phyloP scores from a whole-genome alignment of 1,140 invertebrate genomes.

The Dysdera silvatica region DNA sequence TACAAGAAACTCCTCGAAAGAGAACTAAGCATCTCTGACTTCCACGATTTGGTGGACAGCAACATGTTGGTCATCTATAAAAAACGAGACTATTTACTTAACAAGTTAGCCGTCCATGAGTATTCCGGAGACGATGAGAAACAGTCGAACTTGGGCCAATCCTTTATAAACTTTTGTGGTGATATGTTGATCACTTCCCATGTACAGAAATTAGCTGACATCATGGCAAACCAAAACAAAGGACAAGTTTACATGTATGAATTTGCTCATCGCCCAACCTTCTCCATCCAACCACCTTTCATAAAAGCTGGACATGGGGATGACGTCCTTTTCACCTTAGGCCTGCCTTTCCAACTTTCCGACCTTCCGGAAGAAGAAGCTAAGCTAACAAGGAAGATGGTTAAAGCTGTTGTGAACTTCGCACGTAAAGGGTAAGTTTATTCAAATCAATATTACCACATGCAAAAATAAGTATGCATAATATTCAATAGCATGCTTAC shows the following conservation, averaged over 20 bases:
- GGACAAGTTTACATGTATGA: conserved; percentile 31
- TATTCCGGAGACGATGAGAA: background rate
- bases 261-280: conserved; percentile 33
- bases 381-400: conserved; percentile 18
- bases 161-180: conserved; percentile 32
- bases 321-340: conserved; percentile 34
- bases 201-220: background rate
- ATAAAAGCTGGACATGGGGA: conserved; percentile 35
- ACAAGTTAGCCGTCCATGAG: background rate
- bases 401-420: conserved; percentile 28
- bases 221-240: conserved; percentile 1
- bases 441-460: too few relatives aligned
- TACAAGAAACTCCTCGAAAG: conserved; percentile 22
- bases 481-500: too few relatives aligned
- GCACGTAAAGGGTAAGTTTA: conserved; percentile 29
- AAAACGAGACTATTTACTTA: background rate
- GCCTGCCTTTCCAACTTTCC: conserved; percentile 16
- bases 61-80: conserved; percentile 13
- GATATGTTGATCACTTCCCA: conserved; percentile 27
- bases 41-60: conserved; percentile 7
- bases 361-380: conserved; percentile 18
- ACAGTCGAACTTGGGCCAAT: background rate
- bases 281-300: conserved; percentile 32
- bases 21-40: conserved; percentile 19
- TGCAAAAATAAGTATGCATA: too few relatives aligned